These are phyloP conservation scores for Eulemur mongoz DNA, from an alignment of 2,797 vertebrate genomes.

Conservation along the genomic window DNA sequence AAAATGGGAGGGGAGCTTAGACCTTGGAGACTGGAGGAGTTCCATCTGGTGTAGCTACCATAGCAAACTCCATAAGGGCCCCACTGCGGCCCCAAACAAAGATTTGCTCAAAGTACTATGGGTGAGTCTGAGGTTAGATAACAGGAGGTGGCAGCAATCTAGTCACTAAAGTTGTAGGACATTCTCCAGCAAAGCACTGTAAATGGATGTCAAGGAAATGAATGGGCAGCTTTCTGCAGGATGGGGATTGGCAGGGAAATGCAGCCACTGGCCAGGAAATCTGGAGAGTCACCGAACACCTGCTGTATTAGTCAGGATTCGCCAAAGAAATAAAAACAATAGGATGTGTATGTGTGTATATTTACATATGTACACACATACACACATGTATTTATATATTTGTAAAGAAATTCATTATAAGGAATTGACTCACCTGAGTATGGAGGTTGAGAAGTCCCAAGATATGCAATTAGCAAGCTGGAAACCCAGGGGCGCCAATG, in stretches of 20 bases:
- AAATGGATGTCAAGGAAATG: conserved; percentile 28
- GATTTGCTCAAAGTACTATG: not conserved
- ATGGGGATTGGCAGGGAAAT: not conserved
- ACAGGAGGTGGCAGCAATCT: not conserved
- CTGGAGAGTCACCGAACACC: not conserved
- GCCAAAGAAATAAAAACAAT: not conserved
- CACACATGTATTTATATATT: not conserved
- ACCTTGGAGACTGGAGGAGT: not conserved
- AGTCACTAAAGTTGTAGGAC: not conserved
- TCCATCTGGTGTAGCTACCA: not conserved
- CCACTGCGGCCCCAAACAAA: not conserved
- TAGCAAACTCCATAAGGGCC: not conserved
- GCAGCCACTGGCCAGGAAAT: conserved; percentile 8
- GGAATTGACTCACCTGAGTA: not conserved
- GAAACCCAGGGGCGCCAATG: not conserved
- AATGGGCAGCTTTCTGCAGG: not conserved
- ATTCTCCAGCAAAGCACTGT: not conserved
- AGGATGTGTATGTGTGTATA: not conserved
- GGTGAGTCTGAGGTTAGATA: not conserved
- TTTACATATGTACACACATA: not conserved
- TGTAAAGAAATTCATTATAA: not conserved
- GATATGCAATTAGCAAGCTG: not conserved
- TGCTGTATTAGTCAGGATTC: not conserved
- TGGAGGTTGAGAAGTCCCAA: not conserved
- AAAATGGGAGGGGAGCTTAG: not conserved